Percentiles rank a stretch among this genome's conserved stretches.
These are phyloP conservation scores for Idris sp. DNA, from an alignment of 1,140 invertebrate genomes.

Conservation along the genomic window DNA sequence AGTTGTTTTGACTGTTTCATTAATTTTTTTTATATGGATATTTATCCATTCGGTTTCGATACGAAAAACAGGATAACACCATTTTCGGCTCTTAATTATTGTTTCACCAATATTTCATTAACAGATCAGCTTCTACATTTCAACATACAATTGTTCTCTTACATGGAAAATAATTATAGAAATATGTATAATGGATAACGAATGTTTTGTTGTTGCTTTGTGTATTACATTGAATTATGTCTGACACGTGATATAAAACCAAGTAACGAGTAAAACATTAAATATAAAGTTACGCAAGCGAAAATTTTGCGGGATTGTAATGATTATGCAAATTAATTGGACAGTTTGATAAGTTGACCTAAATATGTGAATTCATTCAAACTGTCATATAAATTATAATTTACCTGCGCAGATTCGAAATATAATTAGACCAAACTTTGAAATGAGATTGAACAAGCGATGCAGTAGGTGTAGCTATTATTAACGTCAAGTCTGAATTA, in stretches of 20 bases:
- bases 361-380: conserved; percentile 4
- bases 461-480: background rate
- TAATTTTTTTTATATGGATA: conserved; percentile 33
- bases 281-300: conserved; percentile 6
- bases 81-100: too few relatives aligned
- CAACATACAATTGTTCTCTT: too few relatives aligned
- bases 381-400: conserved; percentile 1
- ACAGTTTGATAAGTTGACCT: background rate
- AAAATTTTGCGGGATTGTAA: conserved; percentile 5
- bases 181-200: too few relatives aligned
- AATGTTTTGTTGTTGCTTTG: too few relatives aligned
- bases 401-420: background rate
- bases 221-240: conserved; percentile 1
- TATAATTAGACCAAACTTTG: conserved; percentile 3
- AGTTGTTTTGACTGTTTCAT: conserved; percentile 28
- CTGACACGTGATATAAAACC: background rate
- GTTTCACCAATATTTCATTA: too few relatives aligned
- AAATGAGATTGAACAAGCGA: conserved; percentile 3
- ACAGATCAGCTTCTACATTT: too few relatives aligned
- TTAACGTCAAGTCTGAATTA: background rate
- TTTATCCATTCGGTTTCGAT: conserved; percentile 7
- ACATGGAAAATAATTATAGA: too few relatives aligned
- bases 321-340: conserved; percentile 7
- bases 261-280: conserved; percentile 1
- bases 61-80: too few relatives aligned